Conservation (phyloP, 2,113 vertebrate genomes). For the Tachysurus fulvidraco region DNA sequence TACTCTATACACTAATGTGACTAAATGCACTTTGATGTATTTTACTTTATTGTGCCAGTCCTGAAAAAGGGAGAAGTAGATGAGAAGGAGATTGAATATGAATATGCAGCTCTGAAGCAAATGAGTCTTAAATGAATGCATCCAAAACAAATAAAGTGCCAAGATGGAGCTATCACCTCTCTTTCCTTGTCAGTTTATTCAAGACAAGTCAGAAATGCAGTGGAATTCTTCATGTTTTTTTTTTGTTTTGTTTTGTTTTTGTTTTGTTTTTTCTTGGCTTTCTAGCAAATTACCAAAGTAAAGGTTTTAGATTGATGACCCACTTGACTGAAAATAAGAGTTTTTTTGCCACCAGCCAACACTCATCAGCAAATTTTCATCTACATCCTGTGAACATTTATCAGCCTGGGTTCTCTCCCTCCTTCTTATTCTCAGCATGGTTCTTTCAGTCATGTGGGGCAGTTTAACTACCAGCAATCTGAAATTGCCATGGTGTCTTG, state of each 20-base stretch:
- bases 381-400: slow-evolving; percentile 35
- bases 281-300: slow-evolving; percentile 27
- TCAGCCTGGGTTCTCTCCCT: slow-evolving; percentile 12
- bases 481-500: slow-evolving; percentile 29
- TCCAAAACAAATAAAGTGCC: slow-evolving; percentile 18
- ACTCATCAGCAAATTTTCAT: slow-evolving; percentile 32
- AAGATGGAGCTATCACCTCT: background rate
- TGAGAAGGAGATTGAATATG: background rate
- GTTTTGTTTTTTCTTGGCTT: background rate
- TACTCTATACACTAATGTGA: background rate
- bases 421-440: slow-evolving; percentile 7
- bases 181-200: slow-evolving; percentile 5
- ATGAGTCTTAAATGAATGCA: slow-evolving; percentile 10
- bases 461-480: slow-evolving; percentile 47
- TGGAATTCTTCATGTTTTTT: slow-evolving; percentile 16
- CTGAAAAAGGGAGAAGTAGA: background rate
- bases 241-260: too few relatives aligned
- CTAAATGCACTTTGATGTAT: background rate
- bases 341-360: slow-evolving; percentile 14
- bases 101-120: background rate
- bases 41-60: background rate
- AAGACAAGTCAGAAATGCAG: slow-evolving; percentile 19
- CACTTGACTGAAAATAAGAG: slow-evolving; percentile 43
- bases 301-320: slow-evolving; percentile 32
- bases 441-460: slow-evolving; percentile 32